Conservation (phyloP, 2,888 invertebrate species). For the Thereva unica region DNA sequence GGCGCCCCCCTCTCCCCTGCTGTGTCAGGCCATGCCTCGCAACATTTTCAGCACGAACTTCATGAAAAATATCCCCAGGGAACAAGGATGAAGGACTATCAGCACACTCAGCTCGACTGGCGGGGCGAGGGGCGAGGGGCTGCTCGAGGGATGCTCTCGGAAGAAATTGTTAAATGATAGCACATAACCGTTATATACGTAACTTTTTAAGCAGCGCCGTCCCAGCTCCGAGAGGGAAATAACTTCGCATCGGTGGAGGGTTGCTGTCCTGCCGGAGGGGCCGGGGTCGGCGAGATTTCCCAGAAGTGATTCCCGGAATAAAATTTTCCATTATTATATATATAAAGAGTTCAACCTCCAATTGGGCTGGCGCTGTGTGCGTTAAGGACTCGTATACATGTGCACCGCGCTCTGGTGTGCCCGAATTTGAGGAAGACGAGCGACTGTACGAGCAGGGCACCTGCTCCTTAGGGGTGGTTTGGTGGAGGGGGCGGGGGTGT, state of each 20-base stretch:
- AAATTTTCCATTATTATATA: slow-evolving; percentile 41
- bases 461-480: slow-evolving; percentile 19
- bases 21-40: not conserved
- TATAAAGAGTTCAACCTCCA: slow-evolving; percentile 41
- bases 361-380: slow-evolving; percentile 15
- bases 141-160: slow-evolving; percentile 11
- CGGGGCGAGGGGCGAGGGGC: not conserved
- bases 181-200: slow-evolving; percentile 34
- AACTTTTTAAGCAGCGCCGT: slow-evolving; percentile 24
- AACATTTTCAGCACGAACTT: not conserved
- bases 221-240: slow-evolving; percentile 13
- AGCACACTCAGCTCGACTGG: slow-evolving; percentile 10
- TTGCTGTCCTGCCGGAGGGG: not conserved
- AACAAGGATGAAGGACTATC: slow-evolving; percentile 35
- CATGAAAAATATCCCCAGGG: slow-evolving; percentile 22
- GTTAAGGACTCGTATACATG: not conserved
- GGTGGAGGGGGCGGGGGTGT: not conserved
- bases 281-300: slow-evolving; percentile 11
- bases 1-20: not conserved
- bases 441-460: slow-evolving; percentile 7
- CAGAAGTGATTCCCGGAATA: slow-evolving; percentile 40
- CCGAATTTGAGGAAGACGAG: not conserved
- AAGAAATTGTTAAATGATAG: slow-evolving; percentile 38
- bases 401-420: not conserved
- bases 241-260: slow-evolving; percentile 16